A percentile compares a stretch with the other conserved stretches of the same genome.
Conservation (phyloP, 2,888 invertebrate species). For the Stenoptilia bipunctidactyla region DNA sequence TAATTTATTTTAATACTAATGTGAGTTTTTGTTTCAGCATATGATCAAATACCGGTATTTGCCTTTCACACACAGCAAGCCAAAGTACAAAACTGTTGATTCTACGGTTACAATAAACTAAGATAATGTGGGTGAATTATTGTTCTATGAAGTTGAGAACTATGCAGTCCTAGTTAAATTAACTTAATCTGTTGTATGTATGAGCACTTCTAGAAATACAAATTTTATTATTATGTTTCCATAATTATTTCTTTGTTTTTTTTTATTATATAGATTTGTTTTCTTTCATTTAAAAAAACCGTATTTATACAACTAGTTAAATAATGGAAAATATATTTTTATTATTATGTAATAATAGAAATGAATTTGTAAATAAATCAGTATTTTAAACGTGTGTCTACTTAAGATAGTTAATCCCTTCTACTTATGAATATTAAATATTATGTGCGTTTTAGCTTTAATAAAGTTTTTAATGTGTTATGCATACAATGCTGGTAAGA, state of each 20-base stretch:
- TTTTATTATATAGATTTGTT: constrained; percentile 26
- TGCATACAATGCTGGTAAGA: no score
- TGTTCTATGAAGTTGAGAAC: constrained; percentile 21
- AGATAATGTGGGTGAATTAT: constrained; percentile 10
- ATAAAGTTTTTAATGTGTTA: no score
- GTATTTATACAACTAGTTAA: no score
- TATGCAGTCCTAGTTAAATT: constrained; percentile 23
- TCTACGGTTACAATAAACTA: constrained; percentile 46
- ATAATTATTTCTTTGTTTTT: constrained; percentile 18
- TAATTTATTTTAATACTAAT: no score
- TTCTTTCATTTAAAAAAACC: constrained; percentile 3
- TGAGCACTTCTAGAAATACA: constrained; percentile 62
- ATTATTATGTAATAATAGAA: not conserved
- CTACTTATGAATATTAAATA: no score
- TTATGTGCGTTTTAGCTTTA: no score
- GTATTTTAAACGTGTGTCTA: no score
- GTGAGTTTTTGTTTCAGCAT: constrained; percentile 87
- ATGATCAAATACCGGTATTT: constrained; percentile 99
- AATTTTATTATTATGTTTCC: constrained; percentile 54
- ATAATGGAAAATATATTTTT: not conserved
- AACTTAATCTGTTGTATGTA: constrained; percentile 63
- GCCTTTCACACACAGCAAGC: constrained; percentile 98
- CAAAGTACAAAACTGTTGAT: constrained; percentile 84
- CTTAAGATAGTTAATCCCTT: no score
- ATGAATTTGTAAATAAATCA: no score